Evolutionary conservation across 1,140 invertebrate genomes (phyloP).

Genomic region (Nasonia giraulti): DNA sequence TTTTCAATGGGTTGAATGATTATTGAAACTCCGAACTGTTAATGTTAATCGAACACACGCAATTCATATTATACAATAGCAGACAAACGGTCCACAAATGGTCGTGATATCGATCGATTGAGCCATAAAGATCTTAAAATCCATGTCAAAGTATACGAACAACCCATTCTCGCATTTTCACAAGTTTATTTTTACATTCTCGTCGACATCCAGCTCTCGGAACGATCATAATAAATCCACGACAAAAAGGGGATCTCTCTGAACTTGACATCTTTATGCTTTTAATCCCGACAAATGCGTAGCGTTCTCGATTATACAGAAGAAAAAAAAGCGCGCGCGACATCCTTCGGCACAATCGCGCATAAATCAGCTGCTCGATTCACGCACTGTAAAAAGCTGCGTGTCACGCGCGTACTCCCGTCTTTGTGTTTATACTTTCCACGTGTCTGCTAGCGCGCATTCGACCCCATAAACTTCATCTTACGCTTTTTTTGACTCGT

Average conservation of each 20-base stretch:
- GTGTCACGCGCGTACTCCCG: background rate
- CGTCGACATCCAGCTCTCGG: background rate
- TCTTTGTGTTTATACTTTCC: background rate
- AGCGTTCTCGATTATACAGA: slow-evolving; percentile 10
- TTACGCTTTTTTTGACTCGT: no score
- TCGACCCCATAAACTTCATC: background rate
- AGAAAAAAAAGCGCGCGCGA: background rate
- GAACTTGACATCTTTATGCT: slow-evolving; percentile 36
- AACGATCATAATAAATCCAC: slow-evolving; percentile 5
- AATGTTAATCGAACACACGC: no score
- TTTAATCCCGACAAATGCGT: slow-evolving; percentile 6
- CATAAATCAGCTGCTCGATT: slow-evolving; percentile 14
- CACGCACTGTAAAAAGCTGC: background rate
- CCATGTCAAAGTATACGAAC: background rate
- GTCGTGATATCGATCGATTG: background rate
- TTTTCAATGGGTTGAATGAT: no score
- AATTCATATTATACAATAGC: no score
- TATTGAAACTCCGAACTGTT: no score
- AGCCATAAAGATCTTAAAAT: background rate
- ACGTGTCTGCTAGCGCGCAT: background rate
- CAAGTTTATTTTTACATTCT: slow-evolving; percentile 25
- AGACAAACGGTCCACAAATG: background rate
- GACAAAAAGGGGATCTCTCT: background rate
- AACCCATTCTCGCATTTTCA: background rate
- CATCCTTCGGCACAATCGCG: slow-evolving; percentile 1